phyloP scores from a whole-genome alignment of 2,888 invertebrate species.

The Incurvaria masculella region DNA sequence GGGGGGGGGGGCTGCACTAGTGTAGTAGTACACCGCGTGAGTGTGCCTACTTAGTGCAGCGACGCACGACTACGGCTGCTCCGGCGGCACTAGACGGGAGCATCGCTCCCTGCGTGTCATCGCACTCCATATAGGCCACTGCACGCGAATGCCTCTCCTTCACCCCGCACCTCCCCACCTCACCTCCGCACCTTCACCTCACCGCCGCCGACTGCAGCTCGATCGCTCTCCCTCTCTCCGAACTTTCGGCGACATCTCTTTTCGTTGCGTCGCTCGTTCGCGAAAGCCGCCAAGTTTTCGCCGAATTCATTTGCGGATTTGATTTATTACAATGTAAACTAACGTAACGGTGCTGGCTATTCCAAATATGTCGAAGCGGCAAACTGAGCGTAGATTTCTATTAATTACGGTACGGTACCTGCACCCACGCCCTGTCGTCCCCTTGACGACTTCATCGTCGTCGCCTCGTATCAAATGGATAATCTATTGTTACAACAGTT shows the following conservation, averaged over 20 bases:
- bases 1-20: not conserved
- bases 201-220: not conserved
- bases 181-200: conserved; percentile 12
- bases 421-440: no score
- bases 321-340: no score
- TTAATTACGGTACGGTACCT: not conserved
- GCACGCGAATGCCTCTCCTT: conserved; percentile 46
- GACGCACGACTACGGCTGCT: no score
- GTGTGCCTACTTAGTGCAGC: conserved; percentile 34
- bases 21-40: conserved; percentile 21
- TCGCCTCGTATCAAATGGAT: not conserved
- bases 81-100: conserved; percentile 49
- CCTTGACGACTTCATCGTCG: not conserved
- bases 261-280: not conserved
- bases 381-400: not conserved
- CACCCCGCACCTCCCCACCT: conserved; percentile 30
- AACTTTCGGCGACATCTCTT: not conserved
- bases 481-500: not conserved
- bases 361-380: no score
- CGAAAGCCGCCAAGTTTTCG: no score
- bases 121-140: conserved; percentile 58
- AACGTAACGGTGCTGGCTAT: no score
- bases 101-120: conserved; percentile 57
- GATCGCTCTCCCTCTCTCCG: not conserved
- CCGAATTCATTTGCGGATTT: no score